Evolutionary conservation across 2,113 vertebrate species (phyloP), one percentile per base, ranked within the genome.

Genomic region (Chlorodrepanis virens): DNA sequence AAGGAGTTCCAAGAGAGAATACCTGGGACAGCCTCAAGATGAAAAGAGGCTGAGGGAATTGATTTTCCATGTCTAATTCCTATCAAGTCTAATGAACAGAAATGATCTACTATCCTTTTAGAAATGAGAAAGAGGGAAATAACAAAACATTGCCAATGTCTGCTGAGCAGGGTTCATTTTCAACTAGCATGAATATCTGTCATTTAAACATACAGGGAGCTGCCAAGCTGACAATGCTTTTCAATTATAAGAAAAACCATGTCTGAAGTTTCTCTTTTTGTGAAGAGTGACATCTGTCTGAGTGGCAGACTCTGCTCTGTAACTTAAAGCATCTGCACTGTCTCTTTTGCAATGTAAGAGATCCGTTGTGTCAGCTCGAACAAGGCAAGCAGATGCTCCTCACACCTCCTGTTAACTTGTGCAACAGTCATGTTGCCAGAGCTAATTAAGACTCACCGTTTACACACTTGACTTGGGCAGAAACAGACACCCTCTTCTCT

Each of bases 221-320:
- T 97, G 96, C 96, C 96, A 97, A 97, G 86, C 93, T 96, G 97
- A 97, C 97, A 98, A 81, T 91, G 77, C 60, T 97, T 94, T 97
- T 96, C 97, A 98, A 89, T 97, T 97, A 96, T 91, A 92, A 91
- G 88, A 94, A 97, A 97, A 96, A 77, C 90, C 61, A 60, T 71
- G 86, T 68, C 93, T 96, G 78, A 69, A 31, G 77, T 85, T 95
- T 93, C 54, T 83, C 47, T 91, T 85, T 85, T 92, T 14, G 31
- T 92, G 89, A 97, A 93, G 65, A 76, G 85, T 97, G 95, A 96
- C 94, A 97, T 82, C 87, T 96, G 76, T 71, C 90, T 98, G 89
- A 95, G 67, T 97, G 95, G 93, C 93, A 97, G 87, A 69, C 70
- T 90, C 42, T 89, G 78, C 89, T 87, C 69, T 84, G 45, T 24